Evolutionary conservation across 2,113 vertebrate genomes (phyloP).

Genomic region (Bostrychus sinensis): DNA sequence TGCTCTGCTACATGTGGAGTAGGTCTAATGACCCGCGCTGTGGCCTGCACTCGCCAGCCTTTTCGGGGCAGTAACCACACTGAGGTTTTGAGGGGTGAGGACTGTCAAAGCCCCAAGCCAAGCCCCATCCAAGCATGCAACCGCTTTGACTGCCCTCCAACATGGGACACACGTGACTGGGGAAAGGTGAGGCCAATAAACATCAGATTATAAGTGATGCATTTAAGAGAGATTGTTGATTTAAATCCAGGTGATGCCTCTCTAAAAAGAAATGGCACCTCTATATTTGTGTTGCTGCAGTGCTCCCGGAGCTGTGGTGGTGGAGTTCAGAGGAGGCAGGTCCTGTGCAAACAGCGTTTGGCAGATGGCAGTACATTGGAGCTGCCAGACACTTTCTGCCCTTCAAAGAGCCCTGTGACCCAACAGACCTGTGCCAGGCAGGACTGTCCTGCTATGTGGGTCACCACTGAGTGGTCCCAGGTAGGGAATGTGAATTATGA

Average conservation of each 20-base stretch:
- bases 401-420: constrained; percentile 65
- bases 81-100: constrained; percentile 79
- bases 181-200: constrained; percentile 78
- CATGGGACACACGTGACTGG: constrained; percentile 89
- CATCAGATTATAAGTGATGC: background rate
- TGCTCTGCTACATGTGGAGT: constrained; percentile 94
- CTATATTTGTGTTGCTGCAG: constrained; percentile 69
- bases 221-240: constrained; percentile 3
- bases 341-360: constrained; percentile 88
- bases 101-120: constrained; percentile 87
- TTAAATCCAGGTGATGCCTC: constrained; percentile 6
- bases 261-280: background rate
- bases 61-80: constrained; percentile 84
- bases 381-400: constrained; percentile 89
- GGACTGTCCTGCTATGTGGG: constrained; percentile 88
- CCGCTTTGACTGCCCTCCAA: constrained; percentile 92
- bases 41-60: constrained; percentile 85
- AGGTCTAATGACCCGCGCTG: constrained; percentile 88
- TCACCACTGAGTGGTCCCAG: constrained; percentile 89
- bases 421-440: constrained; percentile 82
- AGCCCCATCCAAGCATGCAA: constrained; percentile 89
- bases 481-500: constrained; percentile 65
- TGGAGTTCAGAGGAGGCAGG: constrained; percentile 82
- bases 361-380: constrained; percentile 92
- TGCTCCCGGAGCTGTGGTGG: constrained; percentile 90